Evolutionary conservation across 2,113 vertebrate genomes (phyloP).

Genomic region (Larimichthys crocea): DNA sequence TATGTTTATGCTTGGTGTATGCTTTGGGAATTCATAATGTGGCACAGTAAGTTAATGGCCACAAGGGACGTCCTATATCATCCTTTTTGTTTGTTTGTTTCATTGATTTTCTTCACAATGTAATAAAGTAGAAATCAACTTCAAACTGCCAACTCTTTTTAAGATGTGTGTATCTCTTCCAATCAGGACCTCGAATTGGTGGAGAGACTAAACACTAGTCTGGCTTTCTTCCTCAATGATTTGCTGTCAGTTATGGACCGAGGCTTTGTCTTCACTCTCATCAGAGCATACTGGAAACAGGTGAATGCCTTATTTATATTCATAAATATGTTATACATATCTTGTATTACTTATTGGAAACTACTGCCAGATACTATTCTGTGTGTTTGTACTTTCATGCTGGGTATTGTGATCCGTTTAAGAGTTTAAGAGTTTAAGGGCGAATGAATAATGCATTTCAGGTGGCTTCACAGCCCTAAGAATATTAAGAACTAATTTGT

Average conservation of each 20-base stretch:
- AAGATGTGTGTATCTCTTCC: slow-evolving; percentile 46
- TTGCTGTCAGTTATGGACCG: slow-evolving; percentile 98
- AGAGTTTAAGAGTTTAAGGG: no score
- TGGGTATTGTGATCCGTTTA: background rate
- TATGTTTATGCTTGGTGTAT: background rate
- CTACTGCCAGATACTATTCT: background rate
- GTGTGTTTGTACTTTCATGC: background rate
- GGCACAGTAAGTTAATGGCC: background rate
- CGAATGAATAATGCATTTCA: background rate
- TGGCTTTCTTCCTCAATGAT: slow-evolving; percentile 98
- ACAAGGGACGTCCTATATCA: background rate
- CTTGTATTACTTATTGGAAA: background rate
- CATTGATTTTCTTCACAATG: background rate
- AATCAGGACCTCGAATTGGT: slow-evolving; percentile 95
- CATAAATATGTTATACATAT: no score
- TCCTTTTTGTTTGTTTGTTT: background rate
- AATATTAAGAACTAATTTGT: background rate
- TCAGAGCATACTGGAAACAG: slow-evolving; percentile 97
- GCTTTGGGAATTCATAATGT: background rate
- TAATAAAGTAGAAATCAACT: background rate
- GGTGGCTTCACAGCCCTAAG: background rate
- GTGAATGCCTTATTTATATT: slow-evolving; percentile 72
- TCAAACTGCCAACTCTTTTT: background rate
- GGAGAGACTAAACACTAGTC: slow-evolving; percentile 95
- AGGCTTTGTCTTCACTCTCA: slow-evolving; percentile 94